A percentile compares a stretch with the other conserved stretches of the same genome.
Conservation (phyloP, 2,888 invertebrate genomes). For the Ommatoiulus sabulosus region DNA sequence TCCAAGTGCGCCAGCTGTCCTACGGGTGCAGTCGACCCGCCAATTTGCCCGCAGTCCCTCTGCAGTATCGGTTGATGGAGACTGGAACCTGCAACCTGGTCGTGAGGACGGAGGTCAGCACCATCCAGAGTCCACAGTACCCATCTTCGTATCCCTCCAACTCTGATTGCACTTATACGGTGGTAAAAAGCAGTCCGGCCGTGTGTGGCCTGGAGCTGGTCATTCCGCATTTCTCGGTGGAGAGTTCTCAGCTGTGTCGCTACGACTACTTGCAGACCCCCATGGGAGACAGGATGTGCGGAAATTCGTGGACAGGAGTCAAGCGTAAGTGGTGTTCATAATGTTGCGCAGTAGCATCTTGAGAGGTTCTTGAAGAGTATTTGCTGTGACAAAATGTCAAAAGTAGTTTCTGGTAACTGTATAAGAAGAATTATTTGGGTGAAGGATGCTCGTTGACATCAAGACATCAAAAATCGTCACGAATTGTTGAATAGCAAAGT, state of each 20-base stretch:
- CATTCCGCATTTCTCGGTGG: slow-evolving; percentile 62
- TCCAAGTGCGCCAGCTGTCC: slow-evolving; percentile 61
- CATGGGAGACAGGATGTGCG: slow-evolving; percentile 57
- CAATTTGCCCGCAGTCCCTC: slow-evolving; percentile 37
- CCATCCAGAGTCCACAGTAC: slow-evolving; percentile 50
- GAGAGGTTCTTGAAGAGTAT: too few relatives aligned
- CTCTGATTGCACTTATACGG: slow-evolving; percentile 61
- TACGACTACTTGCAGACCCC: slow-evolving; percentile 62
- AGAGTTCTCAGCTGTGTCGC: slow-evolving; percentile 62
- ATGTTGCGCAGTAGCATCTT: too few relatives aligned
- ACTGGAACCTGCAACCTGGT: slow-evolving; percentile 45
- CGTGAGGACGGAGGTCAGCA: slow-evolving; percentile 18
- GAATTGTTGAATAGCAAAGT: too few relatives aligned
- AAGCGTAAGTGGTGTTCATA: slow-evolving; percentile 45
- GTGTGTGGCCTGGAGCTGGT: slow-evolving; percentile 63
- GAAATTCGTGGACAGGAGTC: slow-evolving; percentile 58
- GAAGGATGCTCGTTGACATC: too few relatives aligned
- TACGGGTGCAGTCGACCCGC: slow-evolving; percentile 54
- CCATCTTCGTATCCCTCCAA: slow-evolving; percentile 60
- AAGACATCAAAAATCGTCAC: too few relatives aligned
- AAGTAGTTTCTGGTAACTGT: too few relatives aligned
- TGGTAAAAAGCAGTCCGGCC: slow-evolving; percentile 60
- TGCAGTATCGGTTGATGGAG: slow-evolving; percentile 12
- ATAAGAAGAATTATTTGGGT: too few relatives aligned
- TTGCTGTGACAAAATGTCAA: too few relatives aligned